These are phyloP conservation scores for Calliphora vicina DNA, from an alignment of 1,140 invertebrate species.

Conservation along the genomic window DNA sequence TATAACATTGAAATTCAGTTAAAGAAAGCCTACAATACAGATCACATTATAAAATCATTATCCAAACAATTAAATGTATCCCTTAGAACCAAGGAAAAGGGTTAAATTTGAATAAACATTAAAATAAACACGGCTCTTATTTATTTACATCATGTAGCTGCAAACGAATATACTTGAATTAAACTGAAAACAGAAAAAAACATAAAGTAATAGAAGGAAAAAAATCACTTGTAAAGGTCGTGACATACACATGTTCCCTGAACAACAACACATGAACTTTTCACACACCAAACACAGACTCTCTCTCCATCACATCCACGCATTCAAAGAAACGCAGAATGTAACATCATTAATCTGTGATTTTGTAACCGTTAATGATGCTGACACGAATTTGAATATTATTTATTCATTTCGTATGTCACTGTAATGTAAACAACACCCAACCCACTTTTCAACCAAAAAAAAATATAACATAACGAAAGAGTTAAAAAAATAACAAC, in stretches of 20 bases:
- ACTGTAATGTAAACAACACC: constrained; percentile 15
- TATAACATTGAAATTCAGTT: neutral
- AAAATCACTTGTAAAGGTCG: constrained; percentile 28
- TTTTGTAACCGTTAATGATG: constrained; percentile 17
- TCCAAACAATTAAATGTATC: neutral
- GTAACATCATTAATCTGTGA: neutral
- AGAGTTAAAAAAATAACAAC: neutral
- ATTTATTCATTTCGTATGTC: constrained; percentile 8
- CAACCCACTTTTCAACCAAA: neutral
- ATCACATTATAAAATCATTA: neutral
- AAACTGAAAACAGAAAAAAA: neutral
- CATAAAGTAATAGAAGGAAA: neutral
- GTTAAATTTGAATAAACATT: neutral
- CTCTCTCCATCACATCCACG: neutral
- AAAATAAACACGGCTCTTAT: neutral
- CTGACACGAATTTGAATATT: constrained; percentile 23
- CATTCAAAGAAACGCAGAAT: neutral
- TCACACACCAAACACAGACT: neutral
- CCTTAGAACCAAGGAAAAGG: neutral
- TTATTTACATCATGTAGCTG: neutral
- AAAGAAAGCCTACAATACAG: neutral
- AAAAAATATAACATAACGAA: neutral
- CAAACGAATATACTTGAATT: neutral
- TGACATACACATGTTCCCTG: constrained; percentile 8
- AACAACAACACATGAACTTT: neutral